Conservation (phyloP, 2,113 vertebrate genomes). For the Oncorhynchus gorbuscha region DNA sequence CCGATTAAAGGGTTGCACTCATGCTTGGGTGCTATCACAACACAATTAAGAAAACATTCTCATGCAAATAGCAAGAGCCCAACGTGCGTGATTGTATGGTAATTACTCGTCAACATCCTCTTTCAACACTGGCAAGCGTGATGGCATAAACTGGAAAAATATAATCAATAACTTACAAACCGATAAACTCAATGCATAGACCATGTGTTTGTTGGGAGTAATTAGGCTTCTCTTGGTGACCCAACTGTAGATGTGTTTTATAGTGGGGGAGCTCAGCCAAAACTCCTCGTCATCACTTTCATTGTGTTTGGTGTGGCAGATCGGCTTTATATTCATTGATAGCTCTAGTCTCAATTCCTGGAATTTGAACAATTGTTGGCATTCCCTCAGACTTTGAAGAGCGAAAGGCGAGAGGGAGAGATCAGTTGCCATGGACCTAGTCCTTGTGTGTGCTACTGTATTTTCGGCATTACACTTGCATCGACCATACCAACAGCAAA, state of each 20-base stretch:
- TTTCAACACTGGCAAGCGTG: conserved; percentile 55
- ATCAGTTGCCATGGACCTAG: conserved; percentile 19
- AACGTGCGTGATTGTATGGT: conserved; percentile 50
- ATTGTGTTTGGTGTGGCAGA: conserved; percentile 55
- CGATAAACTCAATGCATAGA: conserved; percentile 38
- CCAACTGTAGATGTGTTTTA: conserved; percentile 24
- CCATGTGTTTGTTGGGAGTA: conserved; percentile 59
- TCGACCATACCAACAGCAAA: no score
- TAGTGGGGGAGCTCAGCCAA: neutral
- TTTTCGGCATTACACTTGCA: no score
- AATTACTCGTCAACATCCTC: conserved; percentile 63
- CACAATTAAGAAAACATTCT: conserved; percentile 45
- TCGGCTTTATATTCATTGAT: conserved; percentile 39
- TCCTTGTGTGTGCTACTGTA: conserved; percentile 15
- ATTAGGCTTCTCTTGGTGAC: conserved; percentile 61
- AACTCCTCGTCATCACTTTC: conserved; percentile 43
- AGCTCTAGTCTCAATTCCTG: conserved; percentile 49
- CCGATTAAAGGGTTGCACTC: neutral
- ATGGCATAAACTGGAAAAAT: conserved; percentile 42
- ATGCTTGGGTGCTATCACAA: conserved; percentile 44
- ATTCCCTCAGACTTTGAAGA: conserved; percentile 44
- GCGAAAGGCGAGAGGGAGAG: conserved; percentile 15
- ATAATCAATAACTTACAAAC: conserved; percentile 38
- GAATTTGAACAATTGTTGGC: conserved; percentile 57
- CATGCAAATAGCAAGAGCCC: conserved; percentile 41